Base-by-base conservation (phyloP, 2,888 invertebrate species). In the Tachina fera region DNA sequence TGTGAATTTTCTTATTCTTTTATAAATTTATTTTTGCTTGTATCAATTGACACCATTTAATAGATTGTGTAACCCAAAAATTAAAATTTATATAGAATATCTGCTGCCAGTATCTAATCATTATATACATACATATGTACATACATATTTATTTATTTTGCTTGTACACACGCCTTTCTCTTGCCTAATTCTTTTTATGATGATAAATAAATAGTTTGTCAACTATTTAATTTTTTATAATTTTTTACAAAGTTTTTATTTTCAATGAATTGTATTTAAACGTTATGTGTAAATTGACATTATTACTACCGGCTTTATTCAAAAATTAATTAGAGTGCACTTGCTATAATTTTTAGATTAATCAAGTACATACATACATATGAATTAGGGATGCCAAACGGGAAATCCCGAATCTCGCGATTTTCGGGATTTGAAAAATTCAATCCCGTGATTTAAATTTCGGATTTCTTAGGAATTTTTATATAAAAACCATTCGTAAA, bases 11-110 rank as follows among this genome's bases (percentile, higher is more conserved):
- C 47, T 76, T 58, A 43, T 61, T 74, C 31, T 68, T 68, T 45
- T 49, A 49, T 14, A 58, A 58, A 51, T 72, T 60, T 60, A 61
- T 77, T 78, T 67, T 43, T 16, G 60, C 49, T 70, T 79, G 70
- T 71, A 51, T 65, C 79, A 84, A 79, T 84, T 84, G 84, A 84
- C 79, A 79, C 75, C 79, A 84, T 76, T 84, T 84, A 71, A 75
- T 75, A 71, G 72, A 78, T 67, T 72, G 31, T 68, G 53, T 77
- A 49, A 49, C 13, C 31, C 19, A 60, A 47, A 68, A 53, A 47
- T 41, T 3, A 45, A 74, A 43, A 19, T 53, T 14, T 58, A 75
- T 49, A 61, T 63, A 53, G 53, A 72, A 41, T 45, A 9, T 43
- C 49, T 45, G 31, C 43, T 43, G 10, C 13, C 41, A 60, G 13